Base-by-base conservation (phyloP, 2,888 invertebrate species). In the Orchestes rusci region DNA sequence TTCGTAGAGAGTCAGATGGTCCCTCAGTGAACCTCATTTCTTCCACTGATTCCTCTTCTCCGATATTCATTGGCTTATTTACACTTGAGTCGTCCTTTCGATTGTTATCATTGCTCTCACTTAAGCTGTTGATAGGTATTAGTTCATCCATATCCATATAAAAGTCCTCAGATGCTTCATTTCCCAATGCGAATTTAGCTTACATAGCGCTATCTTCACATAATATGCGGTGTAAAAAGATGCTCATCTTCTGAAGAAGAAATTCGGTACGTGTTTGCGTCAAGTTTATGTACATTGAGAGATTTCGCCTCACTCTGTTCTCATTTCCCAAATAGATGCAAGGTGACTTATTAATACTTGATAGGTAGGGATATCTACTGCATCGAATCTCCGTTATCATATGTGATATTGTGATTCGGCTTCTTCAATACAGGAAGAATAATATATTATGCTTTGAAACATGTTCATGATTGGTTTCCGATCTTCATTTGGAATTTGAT, bases 371-470 rank as follows among this genome's bases (percentile, higher is more conserved):
- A 35, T 35, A 35, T 35, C 19, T 35, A 18, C 19, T 35, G 35
- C 35, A 35, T 35, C 17, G 19, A 7, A 15, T 18, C 19, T 4
- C 35, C 18, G 19, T 35, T 18, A 18, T 13, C 17, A 18, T 35
- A 35, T 35, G 19, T 19, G 5, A 35, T 35, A 35, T 35, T 35
- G 18, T 17, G 18, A 35, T 18, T 35, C 18, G 35, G 35, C 35
- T 35, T 35, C 35, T 18, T 35, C 35, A 18, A 7, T 32, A 16
- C 32, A 32, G 7, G 19, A 35, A 18, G 17, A 16, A 23, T 7
- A 12, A 35, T 35, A 35, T 35, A 35, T 33, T 35, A 35, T 35
- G 35, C 35, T 18, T 35, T 16, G 35, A 17, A 35, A 35, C 18
- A 35, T 35, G 18, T 35, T 35, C 35, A 35, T 35, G 18, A 35